Percentiles rank a stretch among this genome's conserved stretches.
Evolutionary conservation across 2,888 invertebrate genomes (phyloP).

Genomic region (Xylophagus ater): DNA sequence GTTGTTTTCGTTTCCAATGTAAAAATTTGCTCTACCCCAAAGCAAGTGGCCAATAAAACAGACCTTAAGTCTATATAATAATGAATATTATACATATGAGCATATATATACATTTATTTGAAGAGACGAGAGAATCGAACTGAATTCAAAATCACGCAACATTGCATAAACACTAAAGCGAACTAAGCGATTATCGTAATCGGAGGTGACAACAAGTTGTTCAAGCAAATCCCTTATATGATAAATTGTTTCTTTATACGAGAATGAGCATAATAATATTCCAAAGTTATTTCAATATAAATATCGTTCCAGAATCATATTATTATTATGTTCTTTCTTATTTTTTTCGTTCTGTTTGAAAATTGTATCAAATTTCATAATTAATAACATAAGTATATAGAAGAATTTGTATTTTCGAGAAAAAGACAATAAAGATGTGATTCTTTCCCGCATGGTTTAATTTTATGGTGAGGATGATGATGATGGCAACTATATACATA

Average conservation of each 20-base stretch:
- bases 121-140: too few relatives aligned
- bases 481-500: too few relatives aligned
- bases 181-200: conserved; percentile 19
- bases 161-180: conserved; percentile 18
- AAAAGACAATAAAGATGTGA: not conserved
- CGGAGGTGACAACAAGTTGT: conserved; percentile 19
- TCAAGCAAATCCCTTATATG: conserved; percentile 13
- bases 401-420: conserved; percentile 2
- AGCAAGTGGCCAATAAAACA: too few relatives aligned
- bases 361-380: conserved; percentile 1
- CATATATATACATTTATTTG: too few relatives aligned
- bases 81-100: too few relatives aligned
- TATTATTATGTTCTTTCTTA: not conserved
- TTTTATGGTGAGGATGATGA: too few relatives aligned
- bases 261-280: not conserved
- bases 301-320: not conserved
- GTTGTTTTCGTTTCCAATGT: too few relatives aligned
- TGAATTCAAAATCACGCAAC: conserved; percentile 17
- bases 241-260: conserved; percentile 16
- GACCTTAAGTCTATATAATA: too few relatives aligned
- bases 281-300: not conserved
- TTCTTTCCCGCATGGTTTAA: too few relatives aligned
- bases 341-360: not conserved
- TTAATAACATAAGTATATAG: too few relatives aligned
- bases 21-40: too few relatives aligned